Evolutionary conservation across 2,113 vertebrate genomes (phyloP).

Genomic region (Lathamus discolor): DNA sequence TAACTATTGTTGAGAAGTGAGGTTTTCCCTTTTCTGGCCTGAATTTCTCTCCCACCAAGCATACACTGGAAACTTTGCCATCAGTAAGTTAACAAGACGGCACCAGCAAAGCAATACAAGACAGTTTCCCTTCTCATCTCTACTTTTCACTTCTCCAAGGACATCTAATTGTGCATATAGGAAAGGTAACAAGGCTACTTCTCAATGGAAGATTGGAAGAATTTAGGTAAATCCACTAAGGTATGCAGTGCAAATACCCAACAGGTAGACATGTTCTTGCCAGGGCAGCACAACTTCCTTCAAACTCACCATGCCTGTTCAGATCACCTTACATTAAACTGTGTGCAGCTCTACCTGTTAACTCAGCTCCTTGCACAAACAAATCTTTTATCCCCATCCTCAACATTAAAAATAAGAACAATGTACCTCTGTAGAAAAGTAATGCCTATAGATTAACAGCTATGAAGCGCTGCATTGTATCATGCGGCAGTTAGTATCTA

Average conservation of each 20-base stretch:
- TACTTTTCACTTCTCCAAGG: background rate
- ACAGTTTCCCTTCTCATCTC: background rate
- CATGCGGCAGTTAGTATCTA: background rate
- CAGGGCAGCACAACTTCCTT: background rate
- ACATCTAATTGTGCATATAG: background rate
- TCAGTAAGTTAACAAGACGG: background rate
- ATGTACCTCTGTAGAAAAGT: background rate
- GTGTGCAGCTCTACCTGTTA: background rate
- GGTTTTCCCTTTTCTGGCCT: background rate
- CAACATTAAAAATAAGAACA: background rate
- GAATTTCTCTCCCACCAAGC: background rate
- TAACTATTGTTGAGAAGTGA: background rate
- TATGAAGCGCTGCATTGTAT: background rate
- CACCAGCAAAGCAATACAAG: background rate
- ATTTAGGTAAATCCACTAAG: background rate
- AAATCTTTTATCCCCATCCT: background rate
- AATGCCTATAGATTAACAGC: background rate
- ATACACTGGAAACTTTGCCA: background rate
- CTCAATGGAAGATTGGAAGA: background rate
- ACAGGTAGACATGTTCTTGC: background rate
- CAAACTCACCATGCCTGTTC: background rate
- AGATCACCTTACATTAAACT: background rate
- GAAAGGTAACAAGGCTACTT: background rate
- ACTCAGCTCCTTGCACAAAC: background rate
- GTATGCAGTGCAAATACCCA: background rate